These are phyloP conservation scores for Arion vulgaris DNA, from an alignment of 1,140 invertebrate species.

Conservation along the genomic window DNA sequence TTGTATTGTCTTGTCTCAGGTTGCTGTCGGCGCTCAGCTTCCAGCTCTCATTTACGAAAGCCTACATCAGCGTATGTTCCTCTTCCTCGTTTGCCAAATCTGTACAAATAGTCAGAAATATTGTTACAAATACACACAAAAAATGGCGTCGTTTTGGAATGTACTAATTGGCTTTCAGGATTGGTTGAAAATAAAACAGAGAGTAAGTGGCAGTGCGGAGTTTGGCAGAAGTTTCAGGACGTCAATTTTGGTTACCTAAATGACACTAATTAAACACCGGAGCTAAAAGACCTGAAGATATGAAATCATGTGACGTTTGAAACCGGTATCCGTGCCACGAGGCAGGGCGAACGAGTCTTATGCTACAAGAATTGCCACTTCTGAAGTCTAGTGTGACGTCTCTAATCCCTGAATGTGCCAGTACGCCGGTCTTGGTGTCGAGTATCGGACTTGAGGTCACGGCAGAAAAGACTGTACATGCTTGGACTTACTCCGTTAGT, in stretches of 20 bases:
- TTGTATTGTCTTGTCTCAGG: not conserved
- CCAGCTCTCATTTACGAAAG: not conserved
- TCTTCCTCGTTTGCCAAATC: not conserved
- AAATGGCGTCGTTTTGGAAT: not conserved
- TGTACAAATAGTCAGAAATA: not conserved
- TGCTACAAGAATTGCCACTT: not conserved
- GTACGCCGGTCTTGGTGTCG: not conserved
- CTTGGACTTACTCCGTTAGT: not conserved
- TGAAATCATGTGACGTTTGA: not conserved
- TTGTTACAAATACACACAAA: not conserved
- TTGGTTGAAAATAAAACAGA: not conserved
- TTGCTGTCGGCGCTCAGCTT: not conserved
- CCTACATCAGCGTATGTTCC: not conserved
- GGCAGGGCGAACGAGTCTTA: not conserved
- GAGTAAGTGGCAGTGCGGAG: not conserved
- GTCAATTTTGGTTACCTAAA: conserved; percentile 1
- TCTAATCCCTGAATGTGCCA: not conserved
- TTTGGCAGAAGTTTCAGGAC: not conserved
- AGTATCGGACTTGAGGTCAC: not conserved
- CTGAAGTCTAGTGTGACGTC: not conserved
- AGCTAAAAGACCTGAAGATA: not conserved
- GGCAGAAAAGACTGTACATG: not conserved
- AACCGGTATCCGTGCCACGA: not conserved
- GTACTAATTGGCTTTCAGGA: not conserved
- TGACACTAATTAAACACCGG: not conserved